These are phyloP conservation scores for Laodelphax striatellus DNA, from an alignment of 1,140 invertebrate species.

Conservation along the genomic window DNA sequence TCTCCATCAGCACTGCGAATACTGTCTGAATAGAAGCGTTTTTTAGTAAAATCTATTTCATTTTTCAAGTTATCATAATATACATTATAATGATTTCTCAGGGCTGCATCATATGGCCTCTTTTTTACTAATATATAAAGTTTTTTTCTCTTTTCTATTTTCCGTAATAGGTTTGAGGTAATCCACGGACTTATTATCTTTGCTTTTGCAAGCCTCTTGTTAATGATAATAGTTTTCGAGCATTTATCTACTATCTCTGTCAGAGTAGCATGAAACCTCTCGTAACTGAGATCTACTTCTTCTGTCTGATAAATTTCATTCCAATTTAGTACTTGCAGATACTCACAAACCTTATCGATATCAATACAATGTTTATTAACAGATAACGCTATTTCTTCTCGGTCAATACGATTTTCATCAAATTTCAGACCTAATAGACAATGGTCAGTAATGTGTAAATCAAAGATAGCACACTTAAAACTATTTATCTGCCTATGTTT, in stretches of 20 bases:
- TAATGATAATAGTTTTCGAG: not conserved
- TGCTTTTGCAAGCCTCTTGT: not conserved
- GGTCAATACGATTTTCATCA: too few relatives aligned
- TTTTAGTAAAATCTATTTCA: constrained; percentile 1
- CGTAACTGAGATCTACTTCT: not conserved
- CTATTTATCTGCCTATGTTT: too few relatives aligned
- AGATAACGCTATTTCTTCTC: not conserved
- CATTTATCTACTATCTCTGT: not conserved
- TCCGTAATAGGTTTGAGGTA: not conserved
- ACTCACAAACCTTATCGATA: not conserved
- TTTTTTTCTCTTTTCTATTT: not conserved
- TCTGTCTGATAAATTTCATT: not conserved
- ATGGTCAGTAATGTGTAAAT: too few relatives aligned
- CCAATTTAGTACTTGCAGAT: not conserved
- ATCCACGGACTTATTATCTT: constrained; percentile 8
- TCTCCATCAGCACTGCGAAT: not conserved
- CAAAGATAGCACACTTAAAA: too few relatives aligned
- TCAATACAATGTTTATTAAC: not conserved
- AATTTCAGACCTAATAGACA: too few relatives aligned
- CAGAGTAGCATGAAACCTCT: not conserved
- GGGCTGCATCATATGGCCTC: not conserved
- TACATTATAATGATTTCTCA: not conserved
- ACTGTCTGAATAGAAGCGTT: not conserved
- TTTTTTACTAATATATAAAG: constrained; percentile 4
- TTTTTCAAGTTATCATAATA: not conserved